These are phyloP conservation scores for Amphimallon solstitiale DNA, from an alignment of 2,888 invertebrate species.

Conservation along the genomic window DNA sequence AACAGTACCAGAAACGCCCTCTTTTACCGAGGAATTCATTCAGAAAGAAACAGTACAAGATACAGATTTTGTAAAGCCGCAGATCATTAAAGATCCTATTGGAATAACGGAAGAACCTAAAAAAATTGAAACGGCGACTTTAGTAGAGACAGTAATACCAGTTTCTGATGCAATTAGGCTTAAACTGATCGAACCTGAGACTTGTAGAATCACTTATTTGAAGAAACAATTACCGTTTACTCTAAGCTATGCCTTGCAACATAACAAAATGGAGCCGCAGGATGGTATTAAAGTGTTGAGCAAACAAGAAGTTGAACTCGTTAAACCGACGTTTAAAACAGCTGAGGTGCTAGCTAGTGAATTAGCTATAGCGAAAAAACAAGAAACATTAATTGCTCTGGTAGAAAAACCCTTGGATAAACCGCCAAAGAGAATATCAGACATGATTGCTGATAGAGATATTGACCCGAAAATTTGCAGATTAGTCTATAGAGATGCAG, in stretches of 20 bases:
- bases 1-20: neutral
- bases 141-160: conserved; percentile 44
- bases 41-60: neutral
- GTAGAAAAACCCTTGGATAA: conserved; percentile 33
- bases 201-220: conserved; percentile 68
- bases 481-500: conserved; percentile 72
- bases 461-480: conserved; percentile 69
- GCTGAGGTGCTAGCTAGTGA: conserved; percentile 25
- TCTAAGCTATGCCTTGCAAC: conserved; percentile 75
- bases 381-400: conserved; percentile 18
- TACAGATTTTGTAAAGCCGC: neutral
- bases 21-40: neutral
- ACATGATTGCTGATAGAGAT: conserved; percentile 72
- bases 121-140: conserved; percentile 9
- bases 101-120: conserved; percentile 10
- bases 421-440: conserved; percentile 30
- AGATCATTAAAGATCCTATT: neutral
- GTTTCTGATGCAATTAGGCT: conserved; percentile 69
- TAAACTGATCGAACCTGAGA: conserved; percentile 71
- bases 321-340: conserved; percentile 55
- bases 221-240: conserved; percentile 71
- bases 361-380: neutral
- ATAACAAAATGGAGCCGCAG: conserved; percentile 73
- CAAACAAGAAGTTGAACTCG: conserved; percentile 71
- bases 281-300: conserved; percentile 74